Conservation (phyloP, 2,113 vertebrate genomes). For the Campylomormyrus tamandua region DNA sequence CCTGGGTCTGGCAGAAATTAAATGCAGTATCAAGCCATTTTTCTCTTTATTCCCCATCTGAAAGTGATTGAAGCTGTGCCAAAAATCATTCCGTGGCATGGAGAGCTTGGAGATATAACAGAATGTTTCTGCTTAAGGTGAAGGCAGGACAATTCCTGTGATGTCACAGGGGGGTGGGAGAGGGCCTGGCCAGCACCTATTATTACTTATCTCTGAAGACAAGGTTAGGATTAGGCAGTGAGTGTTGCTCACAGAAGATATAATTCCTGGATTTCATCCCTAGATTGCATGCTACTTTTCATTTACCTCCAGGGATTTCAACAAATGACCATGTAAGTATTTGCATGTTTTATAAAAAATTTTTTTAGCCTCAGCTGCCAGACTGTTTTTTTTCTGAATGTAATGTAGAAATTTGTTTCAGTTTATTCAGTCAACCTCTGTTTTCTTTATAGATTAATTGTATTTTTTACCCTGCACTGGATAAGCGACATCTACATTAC, state of each 20-base stretch:
- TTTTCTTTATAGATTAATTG: neutral
- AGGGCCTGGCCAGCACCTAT: neutral
- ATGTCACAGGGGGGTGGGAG: neutral
- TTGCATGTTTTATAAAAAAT: neutral
- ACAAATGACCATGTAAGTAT: slow-evolving; percentile 6
- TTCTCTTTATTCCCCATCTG: neutral
- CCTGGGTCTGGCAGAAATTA: neutral
- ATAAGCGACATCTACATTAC: neutral
- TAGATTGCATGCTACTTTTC: too few relatives aligned
- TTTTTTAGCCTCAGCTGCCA: too few relatives aligned
- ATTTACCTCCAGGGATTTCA: neutral
- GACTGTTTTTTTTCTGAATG: neutral
- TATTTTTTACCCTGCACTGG: neutral
- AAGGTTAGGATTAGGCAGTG: neutral
- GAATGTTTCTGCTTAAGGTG: neutral
- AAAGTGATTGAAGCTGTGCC: neutral
- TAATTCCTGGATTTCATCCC: neutral
- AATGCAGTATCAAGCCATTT: neutral
- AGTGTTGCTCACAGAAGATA: neutral
- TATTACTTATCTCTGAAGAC: neutral
- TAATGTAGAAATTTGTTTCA: neutral
- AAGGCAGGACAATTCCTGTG: neutral
- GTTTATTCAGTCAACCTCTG: neutral
- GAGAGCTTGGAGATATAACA: neutral
- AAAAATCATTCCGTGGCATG: neutral